Percentiles rank a stretch among this genome's conserved stretches.
phyloP scores from a whole-genome alignment of 92 coral and sea anemone genomes.

The Porites cylindrica region DNA sequence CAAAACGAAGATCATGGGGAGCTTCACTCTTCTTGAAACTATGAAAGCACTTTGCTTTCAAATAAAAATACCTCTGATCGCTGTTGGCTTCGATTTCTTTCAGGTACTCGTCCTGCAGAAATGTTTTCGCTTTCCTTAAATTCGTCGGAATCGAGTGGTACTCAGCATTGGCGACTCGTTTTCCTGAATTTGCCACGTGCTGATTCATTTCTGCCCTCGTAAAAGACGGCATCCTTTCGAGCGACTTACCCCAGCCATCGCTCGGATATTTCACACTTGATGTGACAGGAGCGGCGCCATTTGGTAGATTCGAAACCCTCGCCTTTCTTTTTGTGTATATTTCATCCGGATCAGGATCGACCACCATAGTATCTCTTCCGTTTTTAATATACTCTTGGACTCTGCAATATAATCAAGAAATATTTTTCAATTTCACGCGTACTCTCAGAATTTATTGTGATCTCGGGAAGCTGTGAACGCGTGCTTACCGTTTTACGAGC shows the following conservation, averaged over 20 bases:
- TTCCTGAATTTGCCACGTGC: constrained; percentile 51
- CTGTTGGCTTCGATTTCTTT: constrained; percentile 28
- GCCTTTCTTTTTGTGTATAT: constrained; percentile 36
- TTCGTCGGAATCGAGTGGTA: constrained; percentile 54
- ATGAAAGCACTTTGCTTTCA: no score
- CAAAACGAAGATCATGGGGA: no score
- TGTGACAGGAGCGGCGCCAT: background rate
- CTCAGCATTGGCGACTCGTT: constrained; percentile 30
- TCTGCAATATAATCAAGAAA: constrained; percentile 5
- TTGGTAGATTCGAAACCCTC: background rate
- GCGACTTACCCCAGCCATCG: constrained; percentile 55
- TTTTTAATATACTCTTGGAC: constrained; percentile 23
- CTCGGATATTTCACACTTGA: constrained; percentile 48
- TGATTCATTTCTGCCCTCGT: constrained; percentile 54
- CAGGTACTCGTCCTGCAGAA: constrained; percentile 64
- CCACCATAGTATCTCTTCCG: constrained; percentile 30
- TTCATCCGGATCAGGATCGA: constrained; percentile 49
- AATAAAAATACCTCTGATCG: no score
- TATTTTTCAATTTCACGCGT: background rate
- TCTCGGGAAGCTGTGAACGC: background rate
- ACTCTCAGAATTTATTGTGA: background rate
- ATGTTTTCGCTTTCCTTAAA: constrained; percentile 28
- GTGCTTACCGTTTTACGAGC: constrained; percentile 2
- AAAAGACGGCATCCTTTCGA: constrained; percentile 44
- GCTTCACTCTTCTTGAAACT: no score